Percentiles rank a stretch among this genome's conserved stretches.
Conservation (phyloP, 2,113 vertebrate species). For the Furnarius figulus region DNA sequence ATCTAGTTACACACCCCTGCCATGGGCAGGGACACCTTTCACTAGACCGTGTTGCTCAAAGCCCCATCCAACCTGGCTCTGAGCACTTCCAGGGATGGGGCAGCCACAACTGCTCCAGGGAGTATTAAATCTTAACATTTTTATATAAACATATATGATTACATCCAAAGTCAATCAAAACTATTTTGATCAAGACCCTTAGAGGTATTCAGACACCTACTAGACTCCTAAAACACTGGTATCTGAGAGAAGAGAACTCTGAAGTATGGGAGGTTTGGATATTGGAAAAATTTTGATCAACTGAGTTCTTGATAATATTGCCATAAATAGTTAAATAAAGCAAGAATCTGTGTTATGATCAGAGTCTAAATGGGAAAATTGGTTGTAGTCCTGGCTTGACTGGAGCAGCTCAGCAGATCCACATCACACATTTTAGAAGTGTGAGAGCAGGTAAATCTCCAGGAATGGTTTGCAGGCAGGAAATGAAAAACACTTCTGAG, state of each 20-base stretch:
- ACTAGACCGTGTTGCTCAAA: not conserved
- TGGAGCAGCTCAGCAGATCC: not conserved
- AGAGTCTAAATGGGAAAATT: not conserved
- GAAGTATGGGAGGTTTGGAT: not conserved
- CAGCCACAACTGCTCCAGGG: not conserved
- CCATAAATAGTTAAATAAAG: not conserved
- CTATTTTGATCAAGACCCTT: not conserved
- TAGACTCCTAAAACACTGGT: not conserved
- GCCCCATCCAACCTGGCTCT: not conserved
- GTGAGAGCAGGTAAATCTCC: not conserved
- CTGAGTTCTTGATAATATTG: not conserved
- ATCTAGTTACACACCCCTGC: not conserved
- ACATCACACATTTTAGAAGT: not conserved
- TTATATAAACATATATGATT: not conserved
- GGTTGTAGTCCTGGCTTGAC: not conserved
- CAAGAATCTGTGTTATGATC: not conserved
- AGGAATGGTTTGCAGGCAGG: not conserved
- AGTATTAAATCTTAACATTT: not conserved
- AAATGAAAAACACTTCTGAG: not conserved
- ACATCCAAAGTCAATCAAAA: not conserved
- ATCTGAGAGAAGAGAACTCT: not conserved
- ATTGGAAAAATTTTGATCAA: not conserved
- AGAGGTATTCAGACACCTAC: not conserved
- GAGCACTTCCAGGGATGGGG: not conserved
- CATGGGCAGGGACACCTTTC: not conserved